Percentiles rank a stretch among this genome's conserved stretches.
These are phyloP conservation scores for Lates calcarifer DNA, from an alignment of 2,113 vertebrate genomes.

Conservation along the genomic window DNA sequence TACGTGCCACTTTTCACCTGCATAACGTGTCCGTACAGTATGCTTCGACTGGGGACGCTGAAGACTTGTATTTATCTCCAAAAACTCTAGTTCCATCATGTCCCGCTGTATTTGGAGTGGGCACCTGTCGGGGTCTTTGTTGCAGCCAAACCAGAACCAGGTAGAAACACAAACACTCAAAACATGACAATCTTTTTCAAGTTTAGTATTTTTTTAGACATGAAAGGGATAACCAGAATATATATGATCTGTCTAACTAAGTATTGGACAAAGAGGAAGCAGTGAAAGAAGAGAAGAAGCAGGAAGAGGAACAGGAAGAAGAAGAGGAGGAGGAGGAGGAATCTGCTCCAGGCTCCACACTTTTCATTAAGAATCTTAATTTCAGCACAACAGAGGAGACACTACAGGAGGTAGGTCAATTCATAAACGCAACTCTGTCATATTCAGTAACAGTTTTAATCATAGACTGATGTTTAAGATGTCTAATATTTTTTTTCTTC, in stretches of 20 bases:
- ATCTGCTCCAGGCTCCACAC: slow-evolving; percentile 89
- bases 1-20: slow-evolving; percentile 58
- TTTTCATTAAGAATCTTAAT: slow-evolving; percentile 97
- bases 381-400: slow-evolving; percentile 92
- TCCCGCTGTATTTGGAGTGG: slow-evolving; percentile 95
- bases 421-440: background rate
- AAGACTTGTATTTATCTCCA: background rate
- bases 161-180: slow-evolving; percentile 35
- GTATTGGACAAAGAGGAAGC: slow-evolving; percentile 33
- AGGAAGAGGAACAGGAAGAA: slow-evolving; percentile 65
- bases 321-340: slow-evolving; percentile 89
- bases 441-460: background rate
- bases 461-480: background rate
- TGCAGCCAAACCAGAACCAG: slow-evolving; percentile 63
- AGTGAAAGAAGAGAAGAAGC: slow-evolving; percentile 48
- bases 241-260: background rate
- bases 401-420: slow-evolving; percentile 81
- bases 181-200: background rate
- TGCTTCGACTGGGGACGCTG: background rate
- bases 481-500: background rate
- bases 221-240: background rate
- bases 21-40: background rate
- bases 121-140: slow-evolving; percentile 92
- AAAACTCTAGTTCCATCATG: slow-evolving; percentile 77
- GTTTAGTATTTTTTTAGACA: background rate